Conservation (phyloP, 2,888 invertebrate genomes). For the Xestia xanthographa region DNA sequence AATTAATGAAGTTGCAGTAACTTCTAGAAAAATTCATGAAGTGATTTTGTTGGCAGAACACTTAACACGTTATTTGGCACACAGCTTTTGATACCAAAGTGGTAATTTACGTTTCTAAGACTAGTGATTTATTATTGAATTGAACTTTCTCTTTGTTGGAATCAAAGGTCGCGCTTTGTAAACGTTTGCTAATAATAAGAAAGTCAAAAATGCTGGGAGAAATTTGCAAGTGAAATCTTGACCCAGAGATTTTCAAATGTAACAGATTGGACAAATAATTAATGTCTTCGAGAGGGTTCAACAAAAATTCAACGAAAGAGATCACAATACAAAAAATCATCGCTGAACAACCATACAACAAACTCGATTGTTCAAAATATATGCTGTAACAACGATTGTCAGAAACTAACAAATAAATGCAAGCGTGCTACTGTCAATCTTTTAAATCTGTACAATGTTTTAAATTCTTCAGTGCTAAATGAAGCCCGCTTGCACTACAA, state of each 20-base stretch:
- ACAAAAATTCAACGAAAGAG: neutral
- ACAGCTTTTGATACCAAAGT: constrained; percentile 12
- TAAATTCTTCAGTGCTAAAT: neutral
- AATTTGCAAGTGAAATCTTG: neutral
- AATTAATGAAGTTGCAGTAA: constrained; percentile 4
- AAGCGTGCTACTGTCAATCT: neutral
- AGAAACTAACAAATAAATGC: too few relatives aligned
- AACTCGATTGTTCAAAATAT: neutral
- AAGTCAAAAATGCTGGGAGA: constrained; percentile 5
- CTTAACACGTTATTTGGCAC: constrained; percentile 44
- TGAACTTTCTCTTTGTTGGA: constrained; percentile 15
- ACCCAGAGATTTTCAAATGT: neutral
- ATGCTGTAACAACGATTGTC: neutral
- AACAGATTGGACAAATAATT: too few relatives aligned
- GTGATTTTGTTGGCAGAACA: constrained; percentile 13
- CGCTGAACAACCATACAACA: neutral
- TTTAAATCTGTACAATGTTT: neutral
- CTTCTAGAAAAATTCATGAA: constrained; percentile 3
- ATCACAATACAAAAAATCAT: neutral
- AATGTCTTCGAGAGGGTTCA: too few relatives aligned
- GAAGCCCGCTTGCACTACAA: neutral
- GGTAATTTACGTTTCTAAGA: constrained; percentile 27
- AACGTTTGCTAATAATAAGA: neutral
- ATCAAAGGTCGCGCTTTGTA: constrained; percentile 2
- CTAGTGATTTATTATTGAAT: constrained; percentile 40